Evolutionary conservation across 2,797 vertebrate genomes (phyloP), one percentile per base, ranked within the genome.

Genomic region (Rhinogobio ventralis): DNA sequence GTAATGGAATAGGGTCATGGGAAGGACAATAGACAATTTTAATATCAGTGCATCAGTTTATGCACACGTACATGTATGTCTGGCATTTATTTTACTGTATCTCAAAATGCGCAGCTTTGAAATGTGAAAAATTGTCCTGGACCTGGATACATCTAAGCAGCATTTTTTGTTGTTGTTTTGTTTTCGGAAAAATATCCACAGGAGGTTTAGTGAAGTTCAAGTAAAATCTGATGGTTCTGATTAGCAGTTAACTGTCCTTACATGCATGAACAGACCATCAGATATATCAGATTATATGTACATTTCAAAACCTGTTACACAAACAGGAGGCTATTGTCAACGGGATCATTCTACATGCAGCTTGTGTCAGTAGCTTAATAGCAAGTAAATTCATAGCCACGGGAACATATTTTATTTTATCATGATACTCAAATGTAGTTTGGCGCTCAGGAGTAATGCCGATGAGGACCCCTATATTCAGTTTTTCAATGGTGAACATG

Each of bases 1-100:
- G 83, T 86, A 84, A 42, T 49, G 68, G 68, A 60, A 86, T 67
- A 83, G 84, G 68, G 86, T 91, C 89, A 90, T 42, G 4, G 23
- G 28, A 25, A 87, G 77, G 57, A 85, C 81, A 83, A 73, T 85
- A 33, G 9, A 10, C 6, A 73, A 17, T 15, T 7, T 30, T 28
- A 10, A 77, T 25, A 20, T 46, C 39, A 46, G 17, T 11, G 8
- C 46, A 51, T 25, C 49, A 7, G 49, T 81, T 69, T 39, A 11
- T 67, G 30, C 45, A 36, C 13, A 55, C n/a, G 23, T 19, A n/a
- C 13, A 55, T 17, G 23, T 25, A 68, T 53, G 78, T 55, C 46
- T 25, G 46, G 23, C 49, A 57, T 14, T 9, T 55, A 9, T 23
- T 82, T 73, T 30, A 64, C 28, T 30, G 2, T 17, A 81, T 81